phyloP scores from a whole-genome alignment of 2,797 vertebrate species.

The Gephyroberyx darwinii region DNA sequence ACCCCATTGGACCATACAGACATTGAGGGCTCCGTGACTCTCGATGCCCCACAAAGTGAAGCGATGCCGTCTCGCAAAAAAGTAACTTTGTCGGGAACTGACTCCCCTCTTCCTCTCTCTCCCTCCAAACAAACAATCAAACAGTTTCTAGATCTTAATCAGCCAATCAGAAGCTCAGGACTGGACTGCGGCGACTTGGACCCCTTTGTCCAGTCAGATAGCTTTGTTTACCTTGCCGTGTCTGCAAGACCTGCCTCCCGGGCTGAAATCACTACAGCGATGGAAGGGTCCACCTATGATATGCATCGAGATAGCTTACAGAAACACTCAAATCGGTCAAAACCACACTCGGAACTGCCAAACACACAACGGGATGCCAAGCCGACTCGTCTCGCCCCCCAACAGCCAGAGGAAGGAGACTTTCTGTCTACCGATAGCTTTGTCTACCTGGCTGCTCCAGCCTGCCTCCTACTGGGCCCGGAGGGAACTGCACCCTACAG shows the following conservation, averaged over 20 bases:
- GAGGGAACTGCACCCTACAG: constrained; percentile 77
- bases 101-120: constrained; percentile 73
- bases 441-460: constrained; percentile 84
- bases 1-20: constrained; percentile 26
- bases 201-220: constrained; percentile 83
- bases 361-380: constrained; percentile 42
- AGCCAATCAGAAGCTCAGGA: constrained; percentile 71
- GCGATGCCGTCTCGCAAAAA: constrained; percentile 56
- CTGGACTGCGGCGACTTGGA: constrained; percentile 80
- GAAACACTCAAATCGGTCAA: constrained; percentile 18
- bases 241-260: constrained; percentile 70
- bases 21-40: constrained; percentile 12
- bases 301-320: constrained; percentile 29
- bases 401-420: constrained; percentile 81
- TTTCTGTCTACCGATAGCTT: constrained; percentile 86
- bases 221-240: constrained; percentile 85
- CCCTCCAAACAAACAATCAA: constrained; percentile 74
- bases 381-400: constrained; percentile 43
- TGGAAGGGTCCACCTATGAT: constrained; percentile 32
- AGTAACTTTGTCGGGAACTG: constrained; percentile 70
- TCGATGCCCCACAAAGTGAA: constrained; percentile 39
- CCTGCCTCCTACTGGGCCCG: constrained; percentile 80
- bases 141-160: constrained; percentile 65
- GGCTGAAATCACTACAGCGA: constrained; percentile 49
- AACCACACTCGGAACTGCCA: constrained; percentile 31